phyloP scores from a whole-genome alignment of 2,888 invertebrate genomes.

The Corythucha ciliata region DNA sequence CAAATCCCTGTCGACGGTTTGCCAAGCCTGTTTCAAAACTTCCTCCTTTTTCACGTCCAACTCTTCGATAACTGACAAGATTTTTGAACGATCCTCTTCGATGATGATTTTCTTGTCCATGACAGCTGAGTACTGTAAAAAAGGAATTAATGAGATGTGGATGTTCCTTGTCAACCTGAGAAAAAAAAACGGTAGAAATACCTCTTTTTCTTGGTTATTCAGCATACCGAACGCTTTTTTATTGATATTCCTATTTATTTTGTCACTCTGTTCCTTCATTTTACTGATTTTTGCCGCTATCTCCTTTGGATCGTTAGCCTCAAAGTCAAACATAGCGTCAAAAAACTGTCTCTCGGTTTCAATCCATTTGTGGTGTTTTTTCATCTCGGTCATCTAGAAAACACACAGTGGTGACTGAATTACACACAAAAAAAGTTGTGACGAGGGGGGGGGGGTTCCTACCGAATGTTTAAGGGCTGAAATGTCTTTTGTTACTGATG shows the following conservation, averaged over 20 bases:
- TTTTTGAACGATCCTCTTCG: constrained; percentile 61
- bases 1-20: constrained; percentile 84
- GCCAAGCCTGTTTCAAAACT: constrained; percentile 71
- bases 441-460: not conserved
- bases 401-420: not conserved
- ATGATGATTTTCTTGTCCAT: constrained; percentile 62
- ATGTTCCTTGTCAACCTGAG: not conserved
- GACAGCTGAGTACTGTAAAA: constrained; percentile 54
- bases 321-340: constrained; percentile 59
- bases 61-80: constrained; percentile 69
- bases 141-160: no score
- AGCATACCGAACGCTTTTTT: constrained; percentile 77
- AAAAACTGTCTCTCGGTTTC: constrained; percentile 65
- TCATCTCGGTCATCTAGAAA: constrained; percentile 40
- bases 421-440: not conserved
- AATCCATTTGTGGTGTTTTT: constrained; percentile 63
- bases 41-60: constrained; percentile 85
- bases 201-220: constrained; percentile 76
- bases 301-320: constrained; percentile 50
- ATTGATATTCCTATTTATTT: constrained; percentile 63
- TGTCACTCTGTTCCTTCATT: constrained; percentile 52
- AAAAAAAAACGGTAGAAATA: constrained; percentile 36
- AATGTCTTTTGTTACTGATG: constrained; percentile 3
- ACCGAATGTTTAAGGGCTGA: constrained; percentile 3
- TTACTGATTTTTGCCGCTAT: constrained; percentile 48